These are phyloP conservation scores for Zaprionus taronus DNA, from an alignment of 1,140 invertebrate genomes.

Conservation along the genomic window DNA sequence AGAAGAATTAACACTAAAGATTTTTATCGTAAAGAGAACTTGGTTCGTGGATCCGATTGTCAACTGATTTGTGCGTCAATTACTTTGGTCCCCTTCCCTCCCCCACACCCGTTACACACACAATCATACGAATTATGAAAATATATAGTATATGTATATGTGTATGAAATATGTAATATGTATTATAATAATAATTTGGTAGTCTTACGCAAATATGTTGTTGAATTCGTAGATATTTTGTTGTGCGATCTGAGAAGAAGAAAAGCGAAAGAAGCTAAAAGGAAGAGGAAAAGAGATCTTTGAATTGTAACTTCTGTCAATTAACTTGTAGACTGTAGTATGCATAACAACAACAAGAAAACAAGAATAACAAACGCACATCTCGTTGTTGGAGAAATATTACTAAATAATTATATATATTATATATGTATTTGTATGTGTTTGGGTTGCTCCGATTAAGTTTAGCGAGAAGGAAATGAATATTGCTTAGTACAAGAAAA, in stretches of 20 bases:
- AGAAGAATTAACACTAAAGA: conserved; percentile 1
- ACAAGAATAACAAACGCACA: conserved; percentile 48
- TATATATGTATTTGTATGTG: conserved; percentile 10
- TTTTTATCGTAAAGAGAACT: conserved; percentile 1
- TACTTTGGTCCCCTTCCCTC: conserved; percentile 13
- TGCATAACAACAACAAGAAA: conserved; percentile 56
- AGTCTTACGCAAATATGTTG: conserved; percentile 46
- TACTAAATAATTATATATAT: conserved; percentile 37
- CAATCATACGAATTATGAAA: not conserved
- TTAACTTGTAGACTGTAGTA: conserved; percentile 83
- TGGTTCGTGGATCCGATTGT: conserved; percentile 19
- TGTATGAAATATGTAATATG: conserved; percentile 21
- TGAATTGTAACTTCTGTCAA: conserved; percentile 84
- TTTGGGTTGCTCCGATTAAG: conserved; percentile 1
- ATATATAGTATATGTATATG: conserved; percentile 12
- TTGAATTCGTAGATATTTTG: conserved; percentile 66
- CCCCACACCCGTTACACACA: conserved; percentile 8
- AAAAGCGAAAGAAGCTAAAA: conserved; percentile 5
- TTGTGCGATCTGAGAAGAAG: conserved; percentile 36
- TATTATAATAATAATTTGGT: conserved; percentile 26
- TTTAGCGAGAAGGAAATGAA: conserved; percentile 6
- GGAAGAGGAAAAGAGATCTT: conserved; percentile 40
- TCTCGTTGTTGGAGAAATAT: conserved; percentile 45
- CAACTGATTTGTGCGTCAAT: conserved; percentile 49
- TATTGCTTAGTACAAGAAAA: conserved; percentile 14